Percentiles rank a stretch among this genome's conserved stretches.
These are phyloP conservation scores for Peribatodes rhomboidaria DNA, from an alignment of 2,888 invertebrate species.

Conservation along the genomic window DNA sequence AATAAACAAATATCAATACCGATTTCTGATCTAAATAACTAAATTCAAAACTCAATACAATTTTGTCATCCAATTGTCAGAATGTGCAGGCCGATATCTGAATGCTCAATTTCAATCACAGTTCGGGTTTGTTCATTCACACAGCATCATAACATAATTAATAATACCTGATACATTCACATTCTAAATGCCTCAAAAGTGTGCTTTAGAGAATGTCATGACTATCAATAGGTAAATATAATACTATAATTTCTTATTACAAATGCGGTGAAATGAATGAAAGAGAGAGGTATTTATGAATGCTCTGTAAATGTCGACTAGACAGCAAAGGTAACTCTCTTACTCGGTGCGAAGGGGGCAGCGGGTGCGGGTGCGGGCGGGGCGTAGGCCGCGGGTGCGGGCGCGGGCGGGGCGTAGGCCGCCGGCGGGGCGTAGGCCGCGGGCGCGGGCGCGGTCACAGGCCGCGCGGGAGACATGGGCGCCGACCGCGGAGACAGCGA, in stretches of 20 bases:
- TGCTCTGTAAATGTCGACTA: slow-evolving; percentile 52
- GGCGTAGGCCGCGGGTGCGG: slow-evolving; percentile 56
- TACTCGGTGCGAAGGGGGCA: slow-evolving; percentile 80
- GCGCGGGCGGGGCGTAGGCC: slow-evolving; percentile 52
- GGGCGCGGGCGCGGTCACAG: slow-evolving; percentile 59
- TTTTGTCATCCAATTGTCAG: slow-evolving; percentile 13
- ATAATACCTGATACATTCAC: slow-evolving; percentile 21
- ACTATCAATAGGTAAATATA: no score
- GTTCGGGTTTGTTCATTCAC: slow-evolving; percentile 4
- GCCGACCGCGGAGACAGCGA: slow-evolving; percentile 83
- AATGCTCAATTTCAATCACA: slow-evolving; percentile 6
- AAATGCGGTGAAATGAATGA: slow-evolving; percentile 2
- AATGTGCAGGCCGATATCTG: neutral
- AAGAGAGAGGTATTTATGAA: slow-evolving; percentile 27
- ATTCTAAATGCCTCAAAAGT: slow-evolving; percentile 34
- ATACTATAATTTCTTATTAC: neutral
- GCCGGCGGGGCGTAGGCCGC: slow-evolving; percentile 49
- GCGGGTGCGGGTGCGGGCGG: slow-evolving; percentile 45
- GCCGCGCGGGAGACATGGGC: slow-evolving; percentile 82
- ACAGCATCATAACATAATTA: slow-evolving; percentile 1
- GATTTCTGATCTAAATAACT: slow-evolving; percentile 27
- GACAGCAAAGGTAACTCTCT: slow-evolving; percentile 83
- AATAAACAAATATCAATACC: slow-evolving; percentile 69
- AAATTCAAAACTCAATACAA: slow-evolving; percentile 5
- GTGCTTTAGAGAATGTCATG: neutral